These are phyloP conservation scores for Sapajus apella DNA, from an alignment of 2,113 vertebrate genomes.

Conservation along the genomic window DNA sequence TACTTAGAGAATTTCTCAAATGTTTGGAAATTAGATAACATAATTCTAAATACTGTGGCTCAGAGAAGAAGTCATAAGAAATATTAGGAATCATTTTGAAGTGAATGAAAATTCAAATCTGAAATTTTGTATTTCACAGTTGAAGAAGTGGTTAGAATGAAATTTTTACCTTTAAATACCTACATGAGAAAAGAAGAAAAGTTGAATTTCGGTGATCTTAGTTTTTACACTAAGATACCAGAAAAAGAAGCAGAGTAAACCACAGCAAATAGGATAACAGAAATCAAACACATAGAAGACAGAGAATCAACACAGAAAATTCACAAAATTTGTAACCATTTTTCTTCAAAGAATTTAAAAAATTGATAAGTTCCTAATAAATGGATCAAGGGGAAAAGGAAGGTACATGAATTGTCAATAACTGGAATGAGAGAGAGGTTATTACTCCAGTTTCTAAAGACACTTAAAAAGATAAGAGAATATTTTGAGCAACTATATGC, in stretches of 20 bases:
- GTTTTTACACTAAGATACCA: neutral
- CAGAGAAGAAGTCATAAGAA: neutral
- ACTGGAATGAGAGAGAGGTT: neutral
- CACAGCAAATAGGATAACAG: neutral
- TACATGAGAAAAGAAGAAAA: neutral
- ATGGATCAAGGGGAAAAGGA: neutral
- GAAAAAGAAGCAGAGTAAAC: neutral
- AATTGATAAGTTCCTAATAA: neutral
- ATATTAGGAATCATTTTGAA: conserved; percentile 17
- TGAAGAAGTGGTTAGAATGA: neutral
- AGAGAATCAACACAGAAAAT: neutral
- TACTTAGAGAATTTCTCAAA: neutral
- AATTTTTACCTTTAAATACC: neutral
- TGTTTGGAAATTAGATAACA: neutral
- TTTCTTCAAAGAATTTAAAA: neutral
- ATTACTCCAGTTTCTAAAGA: neutral
- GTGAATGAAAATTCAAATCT: neutral
- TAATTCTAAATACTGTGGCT: neutral
- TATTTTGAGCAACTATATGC: neutral
- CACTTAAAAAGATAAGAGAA: neutral
- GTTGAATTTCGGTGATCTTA: neutral
- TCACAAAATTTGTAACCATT: neutral
- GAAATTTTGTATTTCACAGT: neutral
- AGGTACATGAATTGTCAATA: neutral
- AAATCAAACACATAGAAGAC: neutral